A percentile compares a stretch with the other conserved stretches of the same genome.
phyloP scores from a whole-genome alignment of 2,888 invertebrate species.

The Phortica magna region DNA sequence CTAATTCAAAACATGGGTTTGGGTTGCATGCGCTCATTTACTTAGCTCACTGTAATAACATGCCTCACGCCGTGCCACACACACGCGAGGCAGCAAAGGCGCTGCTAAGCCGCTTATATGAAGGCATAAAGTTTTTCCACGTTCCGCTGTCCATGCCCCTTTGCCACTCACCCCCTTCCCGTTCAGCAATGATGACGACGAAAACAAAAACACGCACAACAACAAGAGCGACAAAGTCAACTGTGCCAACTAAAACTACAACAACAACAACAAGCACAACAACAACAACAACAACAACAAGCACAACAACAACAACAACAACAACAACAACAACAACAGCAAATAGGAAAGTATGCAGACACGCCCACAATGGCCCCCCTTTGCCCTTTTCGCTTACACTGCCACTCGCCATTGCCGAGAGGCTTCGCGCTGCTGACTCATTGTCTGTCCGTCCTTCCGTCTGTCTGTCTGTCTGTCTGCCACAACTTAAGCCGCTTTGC shows the following conservation, averaged over 20 bases:
- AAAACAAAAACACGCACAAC: background rate
- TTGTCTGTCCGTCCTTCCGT: too few relatives aligned
- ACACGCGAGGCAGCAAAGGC: constrained; percentile 10
- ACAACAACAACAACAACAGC: constrained; percentile 6
- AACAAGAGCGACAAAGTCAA: background rate
- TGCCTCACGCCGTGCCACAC: background rate
- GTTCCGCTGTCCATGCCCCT: background rate
- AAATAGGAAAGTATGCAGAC: constrained; percentile 26
- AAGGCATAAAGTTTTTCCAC: constrained; percentile 66
- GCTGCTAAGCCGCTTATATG: constrained; percentile 62
- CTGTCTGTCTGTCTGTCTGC: too few relatives aligned
- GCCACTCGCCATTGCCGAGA: too few relatives aligned
- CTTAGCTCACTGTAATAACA: constrained; percentile 10
- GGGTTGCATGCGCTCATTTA: too few relatives aligned
- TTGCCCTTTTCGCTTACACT: background rate
- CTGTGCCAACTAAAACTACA: background rate
- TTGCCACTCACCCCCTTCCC: too few relatives aligned
- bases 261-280: constrained; percentile 1
- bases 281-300: constrained; percentile 10
- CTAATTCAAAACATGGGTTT: too few relatives aligned
- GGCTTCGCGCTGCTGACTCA: too few relatives aligned
- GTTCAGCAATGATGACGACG: background rate
- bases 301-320: background rate
- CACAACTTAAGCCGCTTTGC: constrained; percentile 65
- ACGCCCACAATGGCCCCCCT: too few relatives aligned